phyloP scores from a whole-genome alignment of 2,113 vertebrate species.

The Labeo catla region DNA sequence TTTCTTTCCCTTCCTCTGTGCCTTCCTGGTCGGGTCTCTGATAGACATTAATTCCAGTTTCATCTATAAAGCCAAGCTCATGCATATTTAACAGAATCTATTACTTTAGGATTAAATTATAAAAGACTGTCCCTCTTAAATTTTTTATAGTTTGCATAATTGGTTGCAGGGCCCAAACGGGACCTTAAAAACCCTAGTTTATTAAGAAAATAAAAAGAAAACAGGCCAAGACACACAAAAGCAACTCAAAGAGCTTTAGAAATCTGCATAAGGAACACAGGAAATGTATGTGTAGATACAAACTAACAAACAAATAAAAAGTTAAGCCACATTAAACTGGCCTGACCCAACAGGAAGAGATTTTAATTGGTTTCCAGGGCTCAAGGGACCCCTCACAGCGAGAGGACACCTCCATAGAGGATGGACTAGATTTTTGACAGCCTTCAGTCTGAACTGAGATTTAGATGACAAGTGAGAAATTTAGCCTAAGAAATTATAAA shows the following conservation, averaged over 20 bases:
- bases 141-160: slow-evolving; percentile 84
- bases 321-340: neutral
- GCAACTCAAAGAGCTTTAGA: neutral
- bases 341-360: neutral
- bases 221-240: neutral
- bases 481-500: slow-evolving; percentile 17
- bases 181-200: slow-evolving; percentile 6
- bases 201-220: slow-evolving; percentile 24
- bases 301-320: neutral
- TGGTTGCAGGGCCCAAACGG: slow-evolving; percentile 68
- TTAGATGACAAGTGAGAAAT: slow-evolving; percentile 31
- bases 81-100: slow-evolving; percentile 85
- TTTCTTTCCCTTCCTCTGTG: slow-evolving; percentile 30
- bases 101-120: slow-evolving; percentile 87
- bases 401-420: neutral
- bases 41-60: slow-evolving; percentile 82
- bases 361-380: slow-evolving; percentile 5
- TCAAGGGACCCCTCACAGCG: neutral
- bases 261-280: neutral
- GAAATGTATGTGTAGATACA: neutral
- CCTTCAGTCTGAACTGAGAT: neutral
- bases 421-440: neutral
- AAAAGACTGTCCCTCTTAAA: slow-evolving; percentile 79
- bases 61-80: slow-evolving; percentile 82
- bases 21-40: slow-evolving; percentile 72